Evolutionary conservation across 2,797 vertebrate species (phyloP).

Genomic region (Myripristis murdjan): DNA sequence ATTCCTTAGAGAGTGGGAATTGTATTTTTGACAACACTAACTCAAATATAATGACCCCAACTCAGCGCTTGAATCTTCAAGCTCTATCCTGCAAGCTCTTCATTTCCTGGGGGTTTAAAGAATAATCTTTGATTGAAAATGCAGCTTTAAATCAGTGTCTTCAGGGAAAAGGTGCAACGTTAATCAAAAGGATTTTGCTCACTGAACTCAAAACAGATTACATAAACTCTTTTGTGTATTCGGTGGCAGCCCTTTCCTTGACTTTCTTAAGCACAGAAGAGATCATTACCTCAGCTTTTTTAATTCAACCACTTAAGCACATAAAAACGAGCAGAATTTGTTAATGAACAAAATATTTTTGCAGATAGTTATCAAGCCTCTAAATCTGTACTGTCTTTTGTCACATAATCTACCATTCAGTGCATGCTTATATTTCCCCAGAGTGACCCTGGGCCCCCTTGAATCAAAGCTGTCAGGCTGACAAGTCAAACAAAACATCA

Average conservation of each 20-base stretch:
- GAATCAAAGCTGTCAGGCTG: constrained; percentile 27
- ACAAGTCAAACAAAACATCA: constrained; percentile 23
- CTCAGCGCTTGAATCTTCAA: constrained; percentile 55
- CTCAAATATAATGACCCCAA: constrained; percentile 63
- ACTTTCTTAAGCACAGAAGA: constrained; percentile 75
- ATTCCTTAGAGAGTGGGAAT: constrained; percentile 65
- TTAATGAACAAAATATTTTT: too few species aligned
- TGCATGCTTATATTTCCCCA: constrained; percentile 18
- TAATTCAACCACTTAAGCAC: constrained; percentile 49
- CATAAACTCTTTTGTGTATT: constrained; percentile 78
- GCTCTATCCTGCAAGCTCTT: constrained; percentile 59
- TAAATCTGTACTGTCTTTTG: constrained; percentile 6
- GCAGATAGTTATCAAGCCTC: constrained; percentile 17
- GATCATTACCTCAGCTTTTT: constrained; percentile 62
- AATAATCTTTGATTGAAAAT: constrained; percentile 80
- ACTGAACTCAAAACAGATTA: constrained; percentile 77
- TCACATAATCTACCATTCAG: background rate
- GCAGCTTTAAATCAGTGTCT: constrained; percentile 62
- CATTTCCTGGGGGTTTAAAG: constrained; percentile 55
- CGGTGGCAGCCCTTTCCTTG: constrained; percentile 62
- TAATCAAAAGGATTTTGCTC: constrained; percentile 79
- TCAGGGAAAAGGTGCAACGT: constrained; percentile 69
- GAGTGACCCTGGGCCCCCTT: constrained; percentile 10
- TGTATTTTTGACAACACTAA: constrained; percentile 59
- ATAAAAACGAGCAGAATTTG: constrained; percentile 51